Percentiles rank a stretch among this genome's conserved stretches.
Evolutionary conservation across 2,797 vertebrate genomes (phyloP).

Genomic region (Aldrovandia affinis): DNA sequence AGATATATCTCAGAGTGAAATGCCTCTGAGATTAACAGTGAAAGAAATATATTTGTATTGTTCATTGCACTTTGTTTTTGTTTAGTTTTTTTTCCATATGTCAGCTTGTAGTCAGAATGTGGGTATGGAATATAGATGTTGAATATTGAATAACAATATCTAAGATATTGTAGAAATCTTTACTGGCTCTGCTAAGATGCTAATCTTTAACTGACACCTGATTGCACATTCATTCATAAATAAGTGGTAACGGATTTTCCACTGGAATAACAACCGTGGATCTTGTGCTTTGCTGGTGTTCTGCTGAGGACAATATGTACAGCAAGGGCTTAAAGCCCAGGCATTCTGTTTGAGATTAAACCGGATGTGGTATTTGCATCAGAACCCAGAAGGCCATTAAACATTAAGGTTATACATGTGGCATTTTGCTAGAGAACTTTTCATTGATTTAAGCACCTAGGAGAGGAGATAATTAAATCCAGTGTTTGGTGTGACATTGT

Average conservation of each 20-base stretch:
- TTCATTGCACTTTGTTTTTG: no score
- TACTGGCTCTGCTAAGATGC: not conserved
- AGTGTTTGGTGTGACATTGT: not conserved
- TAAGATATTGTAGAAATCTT: not conserved
- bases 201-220: not conserved
- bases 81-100: not conserved
- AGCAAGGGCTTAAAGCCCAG: not conserved
- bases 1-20: no score
- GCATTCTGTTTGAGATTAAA: not conserved
- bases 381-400: not conserved
- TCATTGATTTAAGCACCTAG: not conserved
- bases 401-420: not conserved
- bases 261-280: not conserved
- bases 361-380: no score
- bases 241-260: not conserved
- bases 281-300: not conserved
- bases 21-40: no score
- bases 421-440: not conserved
- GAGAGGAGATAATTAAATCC: not conserved
- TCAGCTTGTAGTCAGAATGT: not conserved
- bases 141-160: not conserved
- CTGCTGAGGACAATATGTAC: not conserved
- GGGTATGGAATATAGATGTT: not conserved
- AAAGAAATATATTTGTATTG: no score
- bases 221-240: no score